Evolutionary conservation across 2,113 vertebrate species (phyloP).

Genomic region (Coreoperca whiteheadi): DNA sequence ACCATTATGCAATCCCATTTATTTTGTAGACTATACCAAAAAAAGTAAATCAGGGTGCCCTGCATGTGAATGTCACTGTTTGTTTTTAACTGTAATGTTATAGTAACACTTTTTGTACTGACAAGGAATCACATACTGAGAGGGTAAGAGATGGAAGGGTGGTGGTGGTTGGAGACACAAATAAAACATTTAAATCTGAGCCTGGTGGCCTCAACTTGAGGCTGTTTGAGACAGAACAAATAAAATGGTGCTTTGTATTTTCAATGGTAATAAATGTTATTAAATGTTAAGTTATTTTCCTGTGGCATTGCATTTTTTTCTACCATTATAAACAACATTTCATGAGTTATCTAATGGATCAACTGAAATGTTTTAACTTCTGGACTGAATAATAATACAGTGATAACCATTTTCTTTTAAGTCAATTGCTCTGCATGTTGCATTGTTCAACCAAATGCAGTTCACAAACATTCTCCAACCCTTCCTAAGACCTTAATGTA

Average conservation of each 20-base stretch:
- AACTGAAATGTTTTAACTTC: neutral
- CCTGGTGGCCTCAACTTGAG: neutral
- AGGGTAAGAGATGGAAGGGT: neutral
- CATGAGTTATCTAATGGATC: neutral
- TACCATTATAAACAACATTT: neutral
- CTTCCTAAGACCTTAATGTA: neutral
- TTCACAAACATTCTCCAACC: neutral
- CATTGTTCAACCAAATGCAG: neutral
- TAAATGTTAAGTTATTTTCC: neutral
- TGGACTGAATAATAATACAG: conserved; percentile 25
- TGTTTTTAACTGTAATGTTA: neutral
- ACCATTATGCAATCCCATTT: neutral
- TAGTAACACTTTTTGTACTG: neutral
- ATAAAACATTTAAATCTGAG: neutral
- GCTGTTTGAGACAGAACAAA: conserved; percentile 9
- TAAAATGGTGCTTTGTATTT: conserved; percentile 24
- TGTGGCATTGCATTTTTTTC: neutral
- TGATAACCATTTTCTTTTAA: neutral
- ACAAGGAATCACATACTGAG: neutral
- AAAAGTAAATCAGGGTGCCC: conserved; percentile 11
- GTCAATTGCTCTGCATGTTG: neutral
- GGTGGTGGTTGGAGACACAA: neutral
- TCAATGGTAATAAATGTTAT: conserved; percentile 36
- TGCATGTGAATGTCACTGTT: neutral
- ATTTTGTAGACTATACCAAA: neutral